phyloP scores from a whole-genome alignment of 2,797 vertebrate genomes.

The Sebastes baramenuke region DNA sequence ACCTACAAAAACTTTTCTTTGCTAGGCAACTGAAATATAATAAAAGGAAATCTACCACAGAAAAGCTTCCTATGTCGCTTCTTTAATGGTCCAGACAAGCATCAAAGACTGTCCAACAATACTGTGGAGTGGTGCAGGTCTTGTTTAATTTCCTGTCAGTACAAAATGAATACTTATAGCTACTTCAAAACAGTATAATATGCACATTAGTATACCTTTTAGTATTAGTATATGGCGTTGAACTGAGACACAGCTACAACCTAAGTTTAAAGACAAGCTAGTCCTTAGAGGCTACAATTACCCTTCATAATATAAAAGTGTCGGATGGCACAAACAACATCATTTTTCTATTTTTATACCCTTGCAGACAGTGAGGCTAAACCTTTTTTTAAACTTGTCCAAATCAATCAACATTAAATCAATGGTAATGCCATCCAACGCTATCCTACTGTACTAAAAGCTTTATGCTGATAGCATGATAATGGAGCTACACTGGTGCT shows the following conservation, averaged over 20 bases:
- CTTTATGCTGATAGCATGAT: background rate
- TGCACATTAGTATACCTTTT: background rate
- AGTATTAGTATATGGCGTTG: background rate
- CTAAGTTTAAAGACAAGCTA: background rate
- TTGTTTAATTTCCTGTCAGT: constrained; percentile 24
- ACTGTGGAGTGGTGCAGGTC: background rate
- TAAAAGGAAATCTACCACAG: background rate
- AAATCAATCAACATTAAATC: background rate
- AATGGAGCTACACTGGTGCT: background rate
- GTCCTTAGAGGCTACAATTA: background rate
- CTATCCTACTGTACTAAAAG: background rate
- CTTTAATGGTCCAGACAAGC: background rate
- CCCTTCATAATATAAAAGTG: background rate
- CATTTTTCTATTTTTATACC: background rate
- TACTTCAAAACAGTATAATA: background rate
- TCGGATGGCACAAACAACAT: background rate
- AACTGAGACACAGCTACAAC: background rate
- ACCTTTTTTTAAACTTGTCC: background rate
- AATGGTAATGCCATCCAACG: background rate
- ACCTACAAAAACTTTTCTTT: constrained; percentile 1
- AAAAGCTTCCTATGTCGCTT: background rate
- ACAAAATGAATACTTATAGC: background rate
- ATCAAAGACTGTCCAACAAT: constrained; percentile 17
- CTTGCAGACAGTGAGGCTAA: background rate
- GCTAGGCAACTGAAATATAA: background rate